Conservation (phyloP, 2,888 invertebrate genomes). For the Drosophila engyochracea region DNA sequence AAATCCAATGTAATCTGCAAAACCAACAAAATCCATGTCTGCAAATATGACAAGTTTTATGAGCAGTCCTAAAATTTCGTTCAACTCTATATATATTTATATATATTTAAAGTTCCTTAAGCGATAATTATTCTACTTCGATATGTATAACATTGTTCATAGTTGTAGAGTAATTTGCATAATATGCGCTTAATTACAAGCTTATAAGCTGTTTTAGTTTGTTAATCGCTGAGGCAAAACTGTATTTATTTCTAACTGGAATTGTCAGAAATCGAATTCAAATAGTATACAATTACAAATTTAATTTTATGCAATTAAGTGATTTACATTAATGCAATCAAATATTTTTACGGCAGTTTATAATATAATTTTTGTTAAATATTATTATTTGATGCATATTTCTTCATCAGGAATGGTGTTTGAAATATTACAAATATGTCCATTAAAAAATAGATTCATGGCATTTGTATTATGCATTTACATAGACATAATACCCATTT, state of each 20-base stretch:
- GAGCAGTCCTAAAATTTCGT: not conserved
- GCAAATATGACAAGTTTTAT: conserved; percentile 10
- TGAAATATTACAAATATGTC: not conserved
- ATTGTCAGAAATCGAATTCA: not conserved
- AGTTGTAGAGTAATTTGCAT: not conserved
- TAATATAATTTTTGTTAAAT: not conserved
- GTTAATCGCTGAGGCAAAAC: not conserved
- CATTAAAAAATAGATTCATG: not conserved
- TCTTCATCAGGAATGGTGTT: not conserved
- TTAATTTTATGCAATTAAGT: not conserved
- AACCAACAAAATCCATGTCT: conserved; percentile 7
- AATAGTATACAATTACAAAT: not conserved
- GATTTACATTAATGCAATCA: not conserved
- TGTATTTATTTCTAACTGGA: not conserved
- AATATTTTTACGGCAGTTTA: not conserved
- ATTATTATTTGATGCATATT: not conserved
- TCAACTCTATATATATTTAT: conserved; percentile 4
- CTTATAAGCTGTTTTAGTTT: not conserved
- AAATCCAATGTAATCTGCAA: conserved; percentile 30
- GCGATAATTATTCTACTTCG: not conserved
- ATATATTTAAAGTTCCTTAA: not conserved
- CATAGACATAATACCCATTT: not conserved
- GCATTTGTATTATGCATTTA: not conserved
- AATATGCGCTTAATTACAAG: not conserved
- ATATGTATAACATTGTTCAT: not conserved